phyloP scores from a whole-genome alignment of 2,113 vertebrate species.

The Dendrocopos noguchii region DNA sequence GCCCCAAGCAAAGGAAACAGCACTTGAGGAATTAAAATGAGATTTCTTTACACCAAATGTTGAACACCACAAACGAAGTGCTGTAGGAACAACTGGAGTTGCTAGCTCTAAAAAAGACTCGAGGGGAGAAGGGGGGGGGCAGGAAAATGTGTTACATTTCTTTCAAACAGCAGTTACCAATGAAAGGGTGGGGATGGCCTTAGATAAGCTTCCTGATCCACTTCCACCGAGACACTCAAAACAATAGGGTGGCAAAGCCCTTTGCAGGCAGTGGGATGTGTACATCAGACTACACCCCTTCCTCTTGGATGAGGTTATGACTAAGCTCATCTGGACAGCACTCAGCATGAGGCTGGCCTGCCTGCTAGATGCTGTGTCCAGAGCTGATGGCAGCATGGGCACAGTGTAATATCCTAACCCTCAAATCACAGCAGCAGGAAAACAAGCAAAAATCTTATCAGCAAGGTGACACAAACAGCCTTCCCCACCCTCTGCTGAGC shows the following conservation, averaged over 20 bases:
- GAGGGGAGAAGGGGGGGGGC: neutral
- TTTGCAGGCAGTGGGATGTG: neutral
- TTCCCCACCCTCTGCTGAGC: neutral
- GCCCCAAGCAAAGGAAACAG: constrained; percentile 5
- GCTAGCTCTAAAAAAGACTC: neutral
- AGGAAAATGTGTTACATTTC: neutral
- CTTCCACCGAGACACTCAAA: constrained; percentile 4
- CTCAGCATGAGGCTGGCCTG: accelerated
- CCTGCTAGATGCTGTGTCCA: neutral
- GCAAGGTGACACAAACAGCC: neutral
- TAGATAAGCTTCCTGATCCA: constrained; percentile 62
- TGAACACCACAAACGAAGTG: neutral
- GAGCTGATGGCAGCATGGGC: accelerated
- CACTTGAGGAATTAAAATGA: constrained; percentile 53
- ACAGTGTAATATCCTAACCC: accelerated
- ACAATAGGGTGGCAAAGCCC: constrained; percentile 44
- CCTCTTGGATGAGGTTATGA: constrained; percentile 11
- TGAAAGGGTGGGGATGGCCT: constrained; percentile 50
- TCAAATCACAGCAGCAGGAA: neutral
- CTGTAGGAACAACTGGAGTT: neutral
- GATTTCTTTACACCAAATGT: neutral
- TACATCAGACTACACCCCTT: constrained; percentile 29
- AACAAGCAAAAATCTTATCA: neutral
- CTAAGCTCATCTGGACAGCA: neutral
- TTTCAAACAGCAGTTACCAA: neutral